Base-by-base conservation (phyloP, 1,140 invertebrate genomes). In the Drosophila trapezifrons region DNA sequence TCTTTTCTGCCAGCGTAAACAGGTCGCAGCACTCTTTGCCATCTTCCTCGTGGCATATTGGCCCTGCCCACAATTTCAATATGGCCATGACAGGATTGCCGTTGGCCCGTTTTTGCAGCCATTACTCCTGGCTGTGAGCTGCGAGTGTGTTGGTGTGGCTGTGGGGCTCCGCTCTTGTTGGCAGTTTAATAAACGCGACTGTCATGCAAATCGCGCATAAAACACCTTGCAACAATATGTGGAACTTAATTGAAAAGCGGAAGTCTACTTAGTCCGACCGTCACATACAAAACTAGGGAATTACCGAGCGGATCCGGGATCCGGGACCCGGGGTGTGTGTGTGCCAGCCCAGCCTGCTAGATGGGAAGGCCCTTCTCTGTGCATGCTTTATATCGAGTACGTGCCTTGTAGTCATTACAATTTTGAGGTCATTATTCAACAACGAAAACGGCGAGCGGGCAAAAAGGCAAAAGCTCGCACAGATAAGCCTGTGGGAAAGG, bases 141-240 rank as follows among this genome's bases (percentile, higher is more conserved):
- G 54, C 45, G 17, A 20, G 10, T 32, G 37, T 10, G 22, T n/a
- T n/a, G 18, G 13, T 49, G 58, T 47, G 8, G n/a, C n/a, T 58
- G 13, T 55, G 15, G 3, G 4, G 45, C 8, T 35, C 40, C 51
- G 42, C 47, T 43, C 46, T 18, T 35, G 66, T 59, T 81, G 74
- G 74, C 76, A 78, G 58, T 78, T 78, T 72, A 78, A 78, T 78
- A 77, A 77, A 77, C 74, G 76, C 58, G 75, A 64, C 66, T 78
- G 83, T 79, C 83, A 78, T 89, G 83, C 84, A 87, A 87, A 87
- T 83, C 76, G 79, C 76, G 73, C 79, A 87, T 87, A 87, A 87
- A 87, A 83, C 80, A 87, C 83, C 82, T 86, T 76, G 70, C 75
- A 82, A 86, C 82, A 86, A 86, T 82, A 87, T 87, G 83, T 87